Evolutionary conservation across 2,113 vertebrate genomes (phyloP).

Genomic region (Pao palembangensis): DNA sequence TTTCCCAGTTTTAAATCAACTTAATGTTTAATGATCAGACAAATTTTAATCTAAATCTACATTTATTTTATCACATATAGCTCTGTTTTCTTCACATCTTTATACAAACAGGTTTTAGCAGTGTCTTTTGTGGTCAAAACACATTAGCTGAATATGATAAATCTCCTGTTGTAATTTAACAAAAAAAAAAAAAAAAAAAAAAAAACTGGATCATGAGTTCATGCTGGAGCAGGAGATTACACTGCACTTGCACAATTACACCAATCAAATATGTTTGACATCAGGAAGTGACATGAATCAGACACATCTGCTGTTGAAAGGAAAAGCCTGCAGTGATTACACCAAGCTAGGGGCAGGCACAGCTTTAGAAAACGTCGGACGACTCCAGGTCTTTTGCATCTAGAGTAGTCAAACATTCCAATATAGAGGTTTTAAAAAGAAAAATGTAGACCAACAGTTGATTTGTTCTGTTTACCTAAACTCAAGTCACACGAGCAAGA

Average conservation of each 20-base stretch:
- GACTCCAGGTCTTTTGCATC: neutral
- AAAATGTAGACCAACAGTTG: no score
- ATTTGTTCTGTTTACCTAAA: no score
- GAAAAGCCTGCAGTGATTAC: neutral
- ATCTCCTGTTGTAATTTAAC: constrained; percentile 18
- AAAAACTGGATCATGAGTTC: constrained; percentile 3
- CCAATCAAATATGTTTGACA: neutral
- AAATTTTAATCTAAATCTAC: constrained; percentile 28
- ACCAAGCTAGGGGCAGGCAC: neutral
- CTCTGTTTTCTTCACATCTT: constrained; percentile 43
- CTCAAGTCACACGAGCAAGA: no score
- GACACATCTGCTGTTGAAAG: neutral
- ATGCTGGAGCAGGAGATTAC: constrained; percentile 21
- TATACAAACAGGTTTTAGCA: constrained; percentile 25
- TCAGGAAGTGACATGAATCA: neutral
- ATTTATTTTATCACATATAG: neutral
- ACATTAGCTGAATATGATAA: neutral
- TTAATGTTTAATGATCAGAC: constrained; percentile 2
- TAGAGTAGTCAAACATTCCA: neutral
- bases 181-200: neutral
- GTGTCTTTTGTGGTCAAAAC: neutral
- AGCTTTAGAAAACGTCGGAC: neutral
- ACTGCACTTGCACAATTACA: constrained; percentile 5
- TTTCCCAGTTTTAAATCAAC: neutral
- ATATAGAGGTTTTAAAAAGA: no score